These are phyloP conservation scores for Rhynchonema sp. DNA, from an alignment of 2,888 invertebrate species.

Conservation along the genomic window DNA sequence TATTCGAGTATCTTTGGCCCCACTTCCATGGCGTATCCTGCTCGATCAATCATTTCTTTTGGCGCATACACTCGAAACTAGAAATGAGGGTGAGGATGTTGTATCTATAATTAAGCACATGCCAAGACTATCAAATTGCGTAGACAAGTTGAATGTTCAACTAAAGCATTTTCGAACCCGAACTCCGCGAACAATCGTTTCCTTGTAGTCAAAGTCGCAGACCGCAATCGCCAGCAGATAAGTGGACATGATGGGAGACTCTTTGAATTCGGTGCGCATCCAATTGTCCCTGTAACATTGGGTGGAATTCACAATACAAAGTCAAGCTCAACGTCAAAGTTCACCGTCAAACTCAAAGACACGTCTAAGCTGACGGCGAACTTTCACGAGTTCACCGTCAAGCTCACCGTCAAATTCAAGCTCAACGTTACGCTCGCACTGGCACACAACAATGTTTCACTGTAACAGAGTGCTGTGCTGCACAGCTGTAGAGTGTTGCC, in stretches of 20 bases:
- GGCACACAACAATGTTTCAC: too few species aligned
- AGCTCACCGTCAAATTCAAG: too few species aligned
- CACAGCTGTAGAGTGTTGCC: too few species aligned
- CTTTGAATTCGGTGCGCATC: neutral
- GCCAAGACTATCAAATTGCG: neutral
- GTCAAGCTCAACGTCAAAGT: too few species aligned
- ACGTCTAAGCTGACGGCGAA: too few species aligned
- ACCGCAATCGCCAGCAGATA: neutral
- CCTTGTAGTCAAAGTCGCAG: neutral
- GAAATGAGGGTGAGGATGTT: neutral
- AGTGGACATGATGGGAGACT: neutral
- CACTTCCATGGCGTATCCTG: neutral
- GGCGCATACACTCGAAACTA: neutral
- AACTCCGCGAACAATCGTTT: neutral
- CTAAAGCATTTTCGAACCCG: too few species aligned
- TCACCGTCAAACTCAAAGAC: too few species aligned
- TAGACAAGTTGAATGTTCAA: too few species aligned
- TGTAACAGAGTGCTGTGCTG: too few species aligned
- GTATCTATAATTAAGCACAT: neutral
- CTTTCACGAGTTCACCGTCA: too few species aligned
- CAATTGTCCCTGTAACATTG: neutral
- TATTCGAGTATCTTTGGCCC: neutral
- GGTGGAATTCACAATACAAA: too few species aligned
- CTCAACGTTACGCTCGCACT: too few species aligned
- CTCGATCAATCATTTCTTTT: neutral